Base-by-base conservation (phyloP, 2,797 vertebrate genomes). In the Gallirallus australis region DNA sequence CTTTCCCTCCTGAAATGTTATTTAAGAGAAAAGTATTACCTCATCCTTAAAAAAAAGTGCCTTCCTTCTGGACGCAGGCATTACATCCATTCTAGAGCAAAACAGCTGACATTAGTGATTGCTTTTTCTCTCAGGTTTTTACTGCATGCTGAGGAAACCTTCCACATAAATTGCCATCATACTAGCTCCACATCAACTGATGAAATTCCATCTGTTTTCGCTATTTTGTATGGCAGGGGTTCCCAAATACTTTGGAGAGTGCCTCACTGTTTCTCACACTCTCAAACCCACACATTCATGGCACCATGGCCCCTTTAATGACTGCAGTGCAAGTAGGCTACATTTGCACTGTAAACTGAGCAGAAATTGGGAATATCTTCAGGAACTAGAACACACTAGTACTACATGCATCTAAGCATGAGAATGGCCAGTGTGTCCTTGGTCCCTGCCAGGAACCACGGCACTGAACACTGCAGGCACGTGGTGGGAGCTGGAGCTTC, bases 1-100 rank as follows among this genome's bases (percentile, higher is more conserved):
- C 31, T 70, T 91, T 69, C 61, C 18, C 61, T 81, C 40, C 59
- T 65, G 75, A 75, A 94, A 59, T 21, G 14, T 30, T 65, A 72
- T 45, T 80, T 79, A 47, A 73, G 65, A 87, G 27, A 60, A 78
- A 87, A 81, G n/a, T 24, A 85, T 70, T 92, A 90, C 71, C 33
- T 86, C 71, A 85, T 71, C 57, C 37, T 73, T 21, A 50, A 56
- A 76, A 56, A 76, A 61, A 82, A 18, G 25, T 16, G n/a, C 63
- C 35, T 3, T 77, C 14, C 37, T 76, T 42, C 65, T 54, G 47
- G 25, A 85, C 0, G 0, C 72, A 88, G 53, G 57, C 61, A 88
- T 93, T 70, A 73, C 60, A 65, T 30, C 39, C 61, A 68, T 40
- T 35, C n/a, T 4, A 37, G 42, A 91, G 75, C 48, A 71, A 64